phyloP scores from a whole-genome alignment of 2,113 vertebrate genomes.

The Tetraodon nigroviridis region DNA sequence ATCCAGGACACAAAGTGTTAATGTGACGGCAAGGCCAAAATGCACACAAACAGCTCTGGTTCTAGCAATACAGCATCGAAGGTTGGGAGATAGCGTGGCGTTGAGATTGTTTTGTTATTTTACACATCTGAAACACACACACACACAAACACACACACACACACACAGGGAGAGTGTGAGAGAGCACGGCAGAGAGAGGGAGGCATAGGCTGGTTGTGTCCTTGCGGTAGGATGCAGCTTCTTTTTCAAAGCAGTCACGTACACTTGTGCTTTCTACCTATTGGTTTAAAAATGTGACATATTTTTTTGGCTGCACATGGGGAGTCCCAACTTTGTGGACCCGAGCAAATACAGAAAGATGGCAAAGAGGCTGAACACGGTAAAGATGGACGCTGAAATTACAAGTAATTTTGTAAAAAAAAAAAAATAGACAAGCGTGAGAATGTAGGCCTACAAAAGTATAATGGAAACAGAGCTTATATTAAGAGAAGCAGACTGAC shows the following conservation, averaged over 20 bases:
- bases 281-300: slow-evolving; percentile 43
- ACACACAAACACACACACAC: slow-evolving; percentile 11
- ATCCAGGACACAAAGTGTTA: slow-evolving; percentile 31
- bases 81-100: slow-evolving; percentile 38
- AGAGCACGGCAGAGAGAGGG: neutral
- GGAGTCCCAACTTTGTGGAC: slow-evolving; percentile 44
- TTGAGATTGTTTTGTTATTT: slow-evolving; percentile 42
- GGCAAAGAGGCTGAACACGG: no score
- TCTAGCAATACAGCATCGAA: slow-evolving; percentile 23
- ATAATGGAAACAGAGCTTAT: no score
- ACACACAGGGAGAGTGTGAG: slow-evolving; percentile 4
- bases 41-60: slow-evolving; percentile 4
- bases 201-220: slow-evolving; percentile 25
- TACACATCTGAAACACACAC: slow-evolving; percentile 15
- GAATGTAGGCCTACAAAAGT: no score
- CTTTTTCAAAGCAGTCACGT: slow-evolving; percentile 61
- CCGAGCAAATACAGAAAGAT: slow-evolving; percentile 29
- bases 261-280: slow-evolving; percentile 52
- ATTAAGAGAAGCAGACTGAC: neutral
- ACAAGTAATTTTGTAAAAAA: neutral
- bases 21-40: slow-evolving; percentile 25
- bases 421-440: no score
- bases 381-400: neutral
- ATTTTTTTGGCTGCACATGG: slow-evolving; percentile 28
- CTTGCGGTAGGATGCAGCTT: slow-evolving; percentile 50